Evolutionary conservation across 2,113 vertebrate genomes (phyloP).

Genomic region (Macheiramphus alcinus): DNA sequence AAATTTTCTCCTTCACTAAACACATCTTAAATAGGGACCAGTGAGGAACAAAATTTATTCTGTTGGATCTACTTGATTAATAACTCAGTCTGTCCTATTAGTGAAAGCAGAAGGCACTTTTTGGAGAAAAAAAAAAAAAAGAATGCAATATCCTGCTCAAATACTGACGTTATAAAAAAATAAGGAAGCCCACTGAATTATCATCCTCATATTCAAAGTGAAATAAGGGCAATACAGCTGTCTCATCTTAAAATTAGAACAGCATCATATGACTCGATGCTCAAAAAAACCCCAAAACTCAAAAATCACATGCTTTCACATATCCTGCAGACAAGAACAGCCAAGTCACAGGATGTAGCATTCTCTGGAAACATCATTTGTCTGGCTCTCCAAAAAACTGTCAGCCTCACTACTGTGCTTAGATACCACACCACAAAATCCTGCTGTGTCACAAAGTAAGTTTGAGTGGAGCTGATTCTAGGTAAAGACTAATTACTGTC

Average conservation of each 20-base stretch:
- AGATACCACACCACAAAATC: background rate
- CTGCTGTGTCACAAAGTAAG: background rate
- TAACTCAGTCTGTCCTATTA: background rate
- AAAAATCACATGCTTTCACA: slow-evolving; percentile 48
- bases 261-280: slow-evolving; percentile 15
- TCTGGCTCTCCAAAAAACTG: background rate
- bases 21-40: background rate
- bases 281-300: background rate
- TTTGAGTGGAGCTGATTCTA: background rate
- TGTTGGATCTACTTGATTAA: background rate
- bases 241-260: slow-evolving; percentile 13
- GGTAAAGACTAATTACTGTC: background rate
- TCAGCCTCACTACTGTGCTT: background rate
- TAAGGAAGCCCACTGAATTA: slow-evolving; percentile 19
- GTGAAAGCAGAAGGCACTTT: background rate
- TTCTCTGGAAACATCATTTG: background rate
- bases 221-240: slow-evolving; percentile 5
- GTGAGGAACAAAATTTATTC: background rate
- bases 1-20: background rate
- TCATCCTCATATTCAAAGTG: background rate
- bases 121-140: background rate
- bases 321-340: slow-evolving; percentile 31
- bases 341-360: background rate
- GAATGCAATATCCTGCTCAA: background rate
- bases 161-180: background rate